Evolutionary conservation across 2,797 vertebrate genomes (phyloP).

Genomic region (Enteromius afrohamiltoni): DNA sequence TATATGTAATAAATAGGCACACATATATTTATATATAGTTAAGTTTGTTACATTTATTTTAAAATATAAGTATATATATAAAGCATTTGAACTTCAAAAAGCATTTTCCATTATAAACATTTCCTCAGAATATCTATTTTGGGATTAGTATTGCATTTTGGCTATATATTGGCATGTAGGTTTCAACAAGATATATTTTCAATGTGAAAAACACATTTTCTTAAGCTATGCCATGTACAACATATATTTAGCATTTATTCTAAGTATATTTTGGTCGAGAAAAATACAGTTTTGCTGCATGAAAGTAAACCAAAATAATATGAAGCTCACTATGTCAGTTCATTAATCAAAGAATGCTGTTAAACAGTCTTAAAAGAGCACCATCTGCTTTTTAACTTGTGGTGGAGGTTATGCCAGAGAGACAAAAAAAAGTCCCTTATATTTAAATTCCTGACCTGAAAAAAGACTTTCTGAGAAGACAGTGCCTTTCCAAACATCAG

Average conservation of each 20-base stretch:
- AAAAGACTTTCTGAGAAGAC: conserved; percentile 62
- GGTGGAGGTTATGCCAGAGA: background rate
- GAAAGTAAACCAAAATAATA: background rate
- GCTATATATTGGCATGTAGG: background rate
- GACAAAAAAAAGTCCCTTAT: background rate
- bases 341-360: conserved; percentile 13
- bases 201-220: background rate
- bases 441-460: conserved; percentile 54
- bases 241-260: background rate
- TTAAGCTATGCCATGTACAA: background rate
- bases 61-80: background rate
- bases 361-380: conserved; percentile 3
- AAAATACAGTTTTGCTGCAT: background rate
- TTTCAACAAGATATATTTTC: background rate
- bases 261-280: background rate
- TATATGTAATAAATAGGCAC: no score
- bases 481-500: conserved; percentile 50
- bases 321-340: background rate
- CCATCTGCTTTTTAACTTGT: conserved; percentile 23
- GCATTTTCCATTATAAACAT: no score
- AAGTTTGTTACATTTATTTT: background rate
- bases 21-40: background rate
- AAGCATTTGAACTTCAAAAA: background rate
- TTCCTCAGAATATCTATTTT: background rate
- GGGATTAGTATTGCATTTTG: background rate